phyloP scores from a whole-genome alignment of 2,797 vertebrate genomes.

The Jordanella pulchra region DNA sequence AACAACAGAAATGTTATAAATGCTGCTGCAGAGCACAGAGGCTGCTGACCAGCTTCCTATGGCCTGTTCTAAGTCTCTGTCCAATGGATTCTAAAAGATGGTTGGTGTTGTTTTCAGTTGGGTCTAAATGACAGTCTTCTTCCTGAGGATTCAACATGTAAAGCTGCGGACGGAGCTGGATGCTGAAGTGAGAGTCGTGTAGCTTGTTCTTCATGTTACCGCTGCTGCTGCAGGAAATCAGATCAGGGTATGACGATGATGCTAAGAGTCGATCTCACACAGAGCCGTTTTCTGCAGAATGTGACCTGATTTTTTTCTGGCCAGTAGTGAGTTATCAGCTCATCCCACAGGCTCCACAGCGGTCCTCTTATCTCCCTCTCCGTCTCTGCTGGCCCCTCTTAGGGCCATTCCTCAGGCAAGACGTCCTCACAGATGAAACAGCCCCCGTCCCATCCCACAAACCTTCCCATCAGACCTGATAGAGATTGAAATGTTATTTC shows the following conservation, averaged over 20 bases:
- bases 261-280: not conserved
- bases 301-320: conserved; percentile 22
- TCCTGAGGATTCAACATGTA: no score
- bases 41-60: no score
- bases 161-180: not conserved
- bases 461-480: conserved; percentile 50
- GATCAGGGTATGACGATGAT: conserved; percentile 11
- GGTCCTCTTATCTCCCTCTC: conserved; percentile 6
- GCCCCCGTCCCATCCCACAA: conserved; percentile 1
- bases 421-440: conserved; percentile 34
- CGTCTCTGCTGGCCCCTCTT: conserved; percentile 21
- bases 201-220: not conserved
- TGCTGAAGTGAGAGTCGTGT: not conserved
- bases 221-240: not conserved
- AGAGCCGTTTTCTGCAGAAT: conserved; percentile 38
- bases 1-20: no score
- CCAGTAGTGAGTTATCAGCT: conserved; percentile 24
- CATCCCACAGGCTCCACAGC: no score
- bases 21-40: no score
- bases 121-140: not conserved
- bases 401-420: conserved; percentile 42
- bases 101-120: not conserved
- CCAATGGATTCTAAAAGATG: not conserved
- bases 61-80: no score
- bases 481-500: conserved; percentile 64